Percentiles rank a stretch among this genome's conserved stretches.
Conservation (phyloP, 2,797 vertebrate species). For the Parauchenoglanis ngamensis region DNA sequence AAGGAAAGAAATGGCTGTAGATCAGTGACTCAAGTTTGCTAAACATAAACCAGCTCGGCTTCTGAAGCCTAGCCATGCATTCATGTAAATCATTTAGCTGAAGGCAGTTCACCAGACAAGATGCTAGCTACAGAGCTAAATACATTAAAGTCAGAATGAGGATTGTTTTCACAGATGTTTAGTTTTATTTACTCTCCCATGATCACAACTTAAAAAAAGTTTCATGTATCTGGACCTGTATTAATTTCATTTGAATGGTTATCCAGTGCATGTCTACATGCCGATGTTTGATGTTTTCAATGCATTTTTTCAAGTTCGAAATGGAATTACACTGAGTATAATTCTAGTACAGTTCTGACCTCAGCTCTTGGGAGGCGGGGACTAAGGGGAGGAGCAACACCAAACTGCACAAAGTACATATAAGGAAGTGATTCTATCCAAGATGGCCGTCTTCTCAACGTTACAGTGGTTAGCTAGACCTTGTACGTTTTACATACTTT, state of each 20-base stretch:
- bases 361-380: background rate
- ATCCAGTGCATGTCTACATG: background rate
- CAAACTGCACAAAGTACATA: background rate
- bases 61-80: background rate
- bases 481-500: background rate
- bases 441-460: background rate
- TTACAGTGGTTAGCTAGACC: background rate
- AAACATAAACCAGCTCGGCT: background rate
- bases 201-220: background rate
- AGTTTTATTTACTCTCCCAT: background rate
- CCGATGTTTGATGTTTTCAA: background rate
- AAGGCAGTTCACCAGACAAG: background rate
- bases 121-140: background rate
- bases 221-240: background rate
- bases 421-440: background rate
- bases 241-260: background rate
- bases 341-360: background rate
- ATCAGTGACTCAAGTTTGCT: background rate
- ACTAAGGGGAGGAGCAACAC: background rate
- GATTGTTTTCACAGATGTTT: background rate
- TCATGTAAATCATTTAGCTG: background rate
- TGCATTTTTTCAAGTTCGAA: background rate
- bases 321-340: background rate
- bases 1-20: background rate
- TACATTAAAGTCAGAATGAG: background rate